phyloP scores from a whole-genome alignment of 2,888 invertebrate genomes.

The Patella pellucida region DNA sequence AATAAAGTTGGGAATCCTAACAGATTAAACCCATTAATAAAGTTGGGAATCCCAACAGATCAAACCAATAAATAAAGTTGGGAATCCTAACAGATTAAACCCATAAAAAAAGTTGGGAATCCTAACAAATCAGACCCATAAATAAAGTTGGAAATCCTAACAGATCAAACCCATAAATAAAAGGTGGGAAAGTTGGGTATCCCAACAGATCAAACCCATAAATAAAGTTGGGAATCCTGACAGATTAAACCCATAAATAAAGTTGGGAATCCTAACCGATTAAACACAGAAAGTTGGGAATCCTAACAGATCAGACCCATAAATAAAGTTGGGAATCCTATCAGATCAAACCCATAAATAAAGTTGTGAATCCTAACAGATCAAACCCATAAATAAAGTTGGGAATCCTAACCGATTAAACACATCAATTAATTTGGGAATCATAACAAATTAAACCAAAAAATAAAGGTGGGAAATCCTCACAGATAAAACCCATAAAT shows the following conservation, averaged over 20 bases:
- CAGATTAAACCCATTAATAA: slow-evolving; percentile 41
- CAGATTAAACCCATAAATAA: slow-evolving; percentile 41
- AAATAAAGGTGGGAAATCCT: slow-evolving; percentile 40
- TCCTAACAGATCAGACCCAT: slow-evolving; percentile 26
- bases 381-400: slow-evolving; percentile 45
- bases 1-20: too few relatives aligned
- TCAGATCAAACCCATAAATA: slow-evolving; percentile 40
- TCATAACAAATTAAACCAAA: slow-evolving; percentile 38
- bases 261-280: slow-evolving; percentile 40
- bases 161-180: slow-evolving; percentile 43
- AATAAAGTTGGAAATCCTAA: slow-evolving; percentile 47
- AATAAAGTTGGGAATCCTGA: slow-evolving; percentile 47
- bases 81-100: slow-evolving; percentile 41
- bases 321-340: too few relatives aligned
- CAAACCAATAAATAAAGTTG: slow-evolving; percentile 47
- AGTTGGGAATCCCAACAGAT: slow-evolving; percentile 34
- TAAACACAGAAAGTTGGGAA: slow-evolving; percentile 48
- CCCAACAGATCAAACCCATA: slow-evolving; percentile 38
- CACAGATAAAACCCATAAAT: slow-evolving; percentile 40
- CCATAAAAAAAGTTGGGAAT: slow-evolving; percentile 47
- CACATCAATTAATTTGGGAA: too few relatives aligned
- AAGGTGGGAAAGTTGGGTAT: slow-evolving; percentile 43
- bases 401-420: slow-evolving; percentile 46
- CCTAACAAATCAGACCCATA: slow-evolving; percentile 39
- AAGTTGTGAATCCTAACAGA: slow-evolving; percentile 40